These are phyloP conservation scores for Peromyscus eremicus DNA, from an alignment of 2,797 vertebrate species.

Conservation along the genomic window DNA sequence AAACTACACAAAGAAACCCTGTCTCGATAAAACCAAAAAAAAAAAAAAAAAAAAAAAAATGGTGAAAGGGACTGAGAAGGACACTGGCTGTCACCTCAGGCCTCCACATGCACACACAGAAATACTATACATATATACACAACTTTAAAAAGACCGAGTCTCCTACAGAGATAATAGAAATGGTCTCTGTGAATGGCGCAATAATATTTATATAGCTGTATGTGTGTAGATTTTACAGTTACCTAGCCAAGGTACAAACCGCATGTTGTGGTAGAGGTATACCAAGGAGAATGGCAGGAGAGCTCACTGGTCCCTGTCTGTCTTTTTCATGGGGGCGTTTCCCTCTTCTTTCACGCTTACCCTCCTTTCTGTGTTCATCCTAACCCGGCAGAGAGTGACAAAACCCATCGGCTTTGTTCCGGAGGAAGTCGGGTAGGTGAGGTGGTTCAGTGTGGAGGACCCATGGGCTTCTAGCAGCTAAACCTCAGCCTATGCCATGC, in stretches of 20 bases:
- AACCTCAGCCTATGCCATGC: neutral
- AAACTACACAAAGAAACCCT: no score
- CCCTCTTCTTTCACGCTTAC: neutral
- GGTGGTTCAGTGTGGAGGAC: neutral
- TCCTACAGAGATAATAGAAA: neutral
- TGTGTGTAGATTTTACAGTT: neutral
- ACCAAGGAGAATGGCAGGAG: neutral
- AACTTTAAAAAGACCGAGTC: neutral
- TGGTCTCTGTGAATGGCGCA: neutral
- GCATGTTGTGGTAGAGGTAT: neutral
- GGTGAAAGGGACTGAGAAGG: neutral
- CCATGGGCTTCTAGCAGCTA: neutral
- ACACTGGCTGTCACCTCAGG: neutral
- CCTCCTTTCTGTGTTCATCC: neutral
- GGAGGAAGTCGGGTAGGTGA: neutral
- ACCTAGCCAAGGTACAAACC: neutral
- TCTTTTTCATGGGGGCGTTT: neutral
- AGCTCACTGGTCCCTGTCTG: neutral
- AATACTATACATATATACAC: neutral
- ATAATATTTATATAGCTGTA: neutral
- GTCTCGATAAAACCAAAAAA: no score
- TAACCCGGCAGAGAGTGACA: neutral
- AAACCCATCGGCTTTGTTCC: neutral
- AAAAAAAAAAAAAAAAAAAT: no score
- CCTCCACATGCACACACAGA: neutral